phyloP scores from a whole-genome alignment of 35 echinoderm and acorn worm genomes.

The Ophioderma brevispina region DNA sequence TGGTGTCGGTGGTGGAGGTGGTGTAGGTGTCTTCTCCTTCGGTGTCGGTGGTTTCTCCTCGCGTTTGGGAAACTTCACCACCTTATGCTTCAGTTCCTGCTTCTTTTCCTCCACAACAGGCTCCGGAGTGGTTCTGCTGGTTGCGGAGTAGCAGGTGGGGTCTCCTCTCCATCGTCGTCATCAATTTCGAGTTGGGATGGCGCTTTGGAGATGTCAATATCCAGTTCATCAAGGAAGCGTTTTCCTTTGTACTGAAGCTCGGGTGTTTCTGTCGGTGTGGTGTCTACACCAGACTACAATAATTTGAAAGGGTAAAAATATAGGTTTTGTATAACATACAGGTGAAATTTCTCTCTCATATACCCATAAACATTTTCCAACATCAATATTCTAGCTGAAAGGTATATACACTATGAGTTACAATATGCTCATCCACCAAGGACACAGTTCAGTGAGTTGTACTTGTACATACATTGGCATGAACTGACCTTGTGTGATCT shows the following conservation, averaged over 20 bases:
- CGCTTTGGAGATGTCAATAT: slow-evolving; percentile 58
- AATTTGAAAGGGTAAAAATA: no score
- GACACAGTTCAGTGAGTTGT: no score
- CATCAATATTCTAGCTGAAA: no score
- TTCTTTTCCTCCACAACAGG: slow-evolving; percentile 32
- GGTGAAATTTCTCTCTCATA: no score
- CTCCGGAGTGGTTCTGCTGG: slow-evolving; percentile 59
- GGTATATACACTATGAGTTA: no score
- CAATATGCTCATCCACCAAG: no score
- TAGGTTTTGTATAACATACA: no score
- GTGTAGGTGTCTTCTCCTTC: slow-evolving; percentile 65
- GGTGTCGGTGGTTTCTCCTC: slow-evolving; percentile 60
- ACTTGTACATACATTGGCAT: no score
- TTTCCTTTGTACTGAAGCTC: slow-evolving; percentile 3
- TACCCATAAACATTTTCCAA: no score
- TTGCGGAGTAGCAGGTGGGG: slow-evolving; percentile 67
- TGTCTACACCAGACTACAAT: slow-evolving; percentile 3
- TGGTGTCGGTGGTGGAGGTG: slow-evolving; percentile 80
- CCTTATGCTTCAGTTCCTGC: slow-evolving; percentile 27
- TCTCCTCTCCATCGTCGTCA: slow-evolving; percentile 44
- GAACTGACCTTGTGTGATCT: no score
- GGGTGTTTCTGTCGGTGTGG: not conserved
- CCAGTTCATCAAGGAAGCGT: slow-evolving; percentile 50
- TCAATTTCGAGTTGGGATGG: slow-evolving; percentile 37
- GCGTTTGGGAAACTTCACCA: slow-evolving; percentile 27